A percentile compares a stretch with the other conserved stretches of the same genome.
These are phyloP conservation scores for Laticauda colubrina DNA, from an alignment of 2,113 vertebrate species.

Conservation along the genomic window DNA sequence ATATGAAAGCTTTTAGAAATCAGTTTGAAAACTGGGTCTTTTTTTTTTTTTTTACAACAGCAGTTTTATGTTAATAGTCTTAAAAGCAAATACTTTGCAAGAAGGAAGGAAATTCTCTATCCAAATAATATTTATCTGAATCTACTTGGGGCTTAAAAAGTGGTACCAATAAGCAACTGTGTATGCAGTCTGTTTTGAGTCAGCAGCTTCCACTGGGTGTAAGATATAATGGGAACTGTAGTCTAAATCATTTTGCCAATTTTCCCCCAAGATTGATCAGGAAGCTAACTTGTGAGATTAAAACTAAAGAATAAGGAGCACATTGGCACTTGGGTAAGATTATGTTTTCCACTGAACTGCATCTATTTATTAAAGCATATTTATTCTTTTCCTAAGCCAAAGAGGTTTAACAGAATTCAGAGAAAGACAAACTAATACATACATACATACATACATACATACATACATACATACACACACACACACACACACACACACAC, in stretches of 20 bases:
- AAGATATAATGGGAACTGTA: not conserved
- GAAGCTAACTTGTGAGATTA: not conserved
- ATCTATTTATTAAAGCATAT: not conserved
- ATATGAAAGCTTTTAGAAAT: not conserved
- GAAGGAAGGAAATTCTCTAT: not conserved
- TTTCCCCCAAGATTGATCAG: not conserved
- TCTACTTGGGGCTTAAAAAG: constrained; percentile 20
- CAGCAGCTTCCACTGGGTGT: not conserved
- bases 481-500: not conserved
- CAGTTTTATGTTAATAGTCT: not conserved
- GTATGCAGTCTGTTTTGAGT: not conserved
- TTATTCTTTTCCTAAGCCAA: not conserved
- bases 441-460: not conserved
- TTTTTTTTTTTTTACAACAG: not conserved
- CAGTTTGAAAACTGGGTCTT: not conserved
- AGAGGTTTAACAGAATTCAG: not conserved
- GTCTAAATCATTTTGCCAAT: not conserved
- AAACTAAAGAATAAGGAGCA: not conserved
- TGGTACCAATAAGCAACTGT: constrained; percentile 4
- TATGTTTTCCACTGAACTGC: not conserved
- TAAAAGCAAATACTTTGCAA: not conserved
- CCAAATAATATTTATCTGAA: constrained; percentile 26
- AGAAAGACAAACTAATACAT: not conserved
- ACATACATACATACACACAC: not conserved
- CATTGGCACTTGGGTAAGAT: not conserved